Conservation (phyloP, 1,140 invertebrate genomes). For the Drosophila busckii region DNA sequence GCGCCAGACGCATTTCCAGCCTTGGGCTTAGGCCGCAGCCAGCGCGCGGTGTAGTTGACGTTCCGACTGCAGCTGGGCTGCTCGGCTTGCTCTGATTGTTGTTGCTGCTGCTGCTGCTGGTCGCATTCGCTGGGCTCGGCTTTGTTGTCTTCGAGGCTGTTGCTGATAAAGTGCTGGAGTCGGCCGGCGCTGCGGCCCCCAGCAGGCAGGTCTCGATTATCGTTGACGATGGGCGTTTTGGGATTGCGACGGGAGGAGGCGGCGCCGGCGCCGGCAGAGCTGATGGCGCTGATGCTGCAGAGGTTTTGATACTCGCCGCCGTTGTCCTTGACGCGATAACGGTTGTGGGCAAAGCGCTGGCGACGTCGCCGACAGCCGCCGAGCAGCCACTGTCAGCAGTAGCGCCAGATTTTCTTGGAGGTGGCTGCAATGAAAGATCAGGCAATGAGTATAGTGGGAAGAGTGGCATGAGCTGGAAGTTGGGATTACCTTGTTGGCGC, state of each 20-base stretch:
- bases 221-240: slow-evolving; percentile 70
- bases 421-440: slow-evolving; percentile 23
- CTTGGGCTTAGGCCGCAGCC: slow-evolving; percentile 80
- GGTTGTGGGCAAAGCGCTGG: slow-evolving; percentile 59
- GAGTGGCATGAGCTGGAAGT: not conserved
- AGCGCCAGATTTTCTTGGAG: slow-evolving; percentile 76
- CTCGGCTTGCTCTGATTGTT: slow-evolving; percentile 23
- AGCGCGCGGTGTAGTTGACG: slow-evolving; percentile 35
- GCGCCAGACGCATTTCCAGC: slow-evolving; percentile 82
- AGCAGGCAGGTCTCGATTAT: slow-evolving; percentile 78
- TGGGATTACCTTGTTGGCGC: slow-evolving; percentile 49
- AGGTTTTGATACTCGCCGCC: slow-evolving; percentile 63
- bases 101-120: slow-evolving; percentile 44
- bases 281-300: slow-evolving; percentile 22
- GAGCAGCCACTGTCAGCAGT: slow-evolving; percentile 78
- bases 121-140: slow-evolving; percentile 63
- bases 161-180: slow-evolving; percentile 74
- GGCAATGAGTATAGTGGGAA: not conserved
- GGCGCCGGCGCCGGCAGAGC: not conserved
- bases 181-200: slow-evolving; percentile 52
- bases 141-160: slow-evolving; percentile 78
- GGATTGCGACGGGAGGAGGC: not conserved
- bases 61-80: slow-evolving; percentile 43
- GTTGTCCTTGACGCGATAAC: slow-evolving; percentile 65
- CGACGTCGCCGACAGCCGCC: slow-evolving; percentile 67